Base-by-base conservation (phyloP, 2,797 vertebrate species). In the Microctenopoma steveboyesi region DNA sequence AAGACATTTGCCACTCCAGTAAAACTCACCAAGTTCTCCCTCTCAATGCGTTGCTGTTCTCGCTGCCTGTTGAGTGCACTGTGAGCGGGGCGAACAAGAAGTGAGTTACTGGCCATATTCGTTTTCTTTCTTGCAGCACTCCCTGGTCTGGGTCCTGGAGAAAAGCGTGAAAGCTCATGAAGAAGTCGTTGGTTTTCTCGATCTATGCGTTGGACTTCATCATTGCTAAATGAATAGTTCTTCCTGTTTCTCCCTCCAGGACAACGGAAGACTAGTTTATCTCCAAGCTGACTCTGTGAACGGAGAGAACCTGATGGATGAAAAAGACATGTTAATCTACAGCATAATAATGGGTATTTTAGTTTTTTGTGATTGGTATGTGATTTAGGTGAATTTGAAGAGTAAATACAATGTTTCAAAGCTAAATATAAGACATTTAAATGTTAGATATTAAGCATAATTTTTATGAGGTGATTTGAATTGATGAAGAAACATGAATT, bases 171-270 rank as follows among this genome's bases (percentile, higher is more conserved):
- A 25, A 99, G 92, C 88, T 95, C 94, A 61, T 86, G 95, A 8
- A 98, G 92, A 74, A 99, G 88, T 25, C 97, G 94, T 81, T 96
- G 96, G 91, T 99, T 99, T 88, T 99, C 97, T 0, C 65, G 91
- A 76, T 98, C 96, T 56, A 99, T 99, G 15, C 92, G 89, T 14
- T 86, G 91, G 45, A 98, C 95, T 68, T 99, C 95, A 0, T 95
- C 93, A 58, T 94, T 95, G 63, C 86, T 92, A 83, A 99, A 99
- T 3, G 97, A 96, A 84, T 91, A 99, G 87, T 99, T 99, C 90
- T 95, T 98, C 69, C 93, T 93, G 66, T 84, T 77, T 64, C 69
- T 87, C 52, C 82, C 54, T 47, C 89, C 64, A 45, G 95, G 88
- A 16, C 74, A 88, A 60, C 92, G 84, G 9, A 94, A 47, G 27